phyloP scores from a whole-genome alignment of 2,113 vertebrate species.

The Tichodroma muraria region DNA sequence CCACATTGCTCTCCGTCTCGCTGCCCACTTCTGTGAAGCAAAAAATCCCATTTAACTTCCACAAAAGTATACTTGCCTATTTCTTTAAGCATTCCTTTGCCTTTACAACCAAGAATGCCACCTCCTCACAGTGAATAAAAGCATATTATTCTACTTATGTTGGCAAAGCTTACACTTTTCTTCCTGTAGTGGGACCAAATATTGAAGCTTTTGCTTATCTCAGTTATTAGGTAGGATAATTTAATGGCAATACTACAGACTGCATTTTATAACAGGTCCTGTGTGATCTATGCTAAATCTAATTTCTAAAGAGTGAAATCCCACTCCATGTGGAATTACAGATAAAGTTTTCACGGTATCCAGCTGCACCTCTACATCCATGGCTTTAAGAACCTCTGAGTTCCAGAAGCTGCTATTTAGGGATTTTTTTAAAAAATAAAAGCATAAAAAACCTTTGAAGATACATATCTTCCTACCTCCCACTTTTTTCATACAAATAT shows the following conservation, averaged over 20 bases:
- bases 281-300: not conserved
- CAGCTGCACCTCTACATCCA: not conserved
- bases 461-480: not conserved
- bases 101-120: not conserved
- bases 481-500: not conserved
- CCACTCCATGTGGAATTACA: not conserved
- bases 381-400: not conserved
- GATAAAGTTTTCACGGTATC: not conserved
- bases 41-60: not conserved
- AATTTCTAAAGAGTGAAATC: not conserved
- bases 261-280: not conserved
- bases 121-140: not conserved
- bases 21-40: constrained; percentile 82
- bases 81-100: not conserved
- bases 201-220: not conserved
- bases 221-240: not conserved
- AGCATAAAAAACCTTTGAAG: not conserved
- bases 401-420: not conserved
- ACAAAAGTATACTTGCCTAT: not conserved
- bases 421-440: not conserved
- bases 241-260: not conserved
- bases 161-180: not conserved
- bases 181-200: not conserved
- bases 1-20: constrained; percentile 86
- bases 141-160: not conserved